Percentiles rank a stretch among this genome's conserved stretches.
Evolutionary conservation across 2,113 vertebrate genomes (phyloP).

Genomic region (Cebus imitator): DNA sequence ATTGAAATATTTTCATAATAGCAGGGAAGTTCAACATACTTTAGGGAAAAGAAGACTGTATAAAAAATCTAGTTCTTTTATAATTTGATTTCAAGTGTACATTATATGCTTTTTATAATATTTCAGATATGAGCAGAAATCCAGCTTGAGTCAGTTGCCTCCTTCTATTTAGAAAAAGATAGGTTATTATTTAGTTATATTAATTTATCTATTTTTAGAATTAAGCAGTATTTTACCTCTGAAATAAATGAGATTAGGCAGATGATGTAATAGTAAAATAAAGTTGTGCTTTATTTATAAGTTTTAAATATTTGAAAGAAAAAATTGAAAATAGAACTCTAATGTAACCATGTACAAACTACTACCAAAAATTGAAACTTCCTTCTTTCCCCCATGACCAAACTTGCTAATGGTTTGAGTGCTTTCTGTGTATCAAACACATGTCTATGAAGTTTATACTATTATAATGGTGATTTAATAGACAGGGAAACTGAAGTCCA

Average conservation of each 20-base stretch:
- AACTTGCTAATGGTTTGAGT: not conserved
- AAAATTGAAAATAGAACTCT: not conserved
- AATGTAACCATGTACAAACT: not conserved
- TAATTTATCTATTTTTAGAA: not conserved
- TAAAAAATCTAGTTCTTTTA: not conserved
- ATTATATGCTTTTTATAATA: not conserved
- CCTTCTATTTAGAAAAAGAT: not conserved
- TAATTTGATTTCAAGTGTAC: not conserved
- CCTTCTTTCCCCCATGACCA: not conserved
- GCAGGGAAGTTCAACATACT: not conserved
- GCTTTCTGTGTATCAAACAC: not conserved
- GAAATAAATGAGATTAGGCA: not conserved
- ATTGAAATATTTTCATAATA: not conserved
- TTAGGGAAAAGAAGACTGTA: not conserved
- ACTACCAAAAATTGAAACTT: not conserved
- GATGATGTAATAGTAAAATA: not conserved
- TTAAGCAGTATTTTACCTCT: not conserved
- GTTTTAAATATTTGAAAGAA: not conserved
- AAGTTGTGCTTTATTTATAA: not conserved
- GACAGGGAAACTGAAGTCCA: not conserved
- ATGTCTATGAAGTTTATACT: not conserved
- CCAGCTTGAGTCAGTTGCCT: not conserved
- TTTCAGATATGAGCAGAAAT: not conserved
- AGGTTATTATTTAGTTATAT: not conserved
- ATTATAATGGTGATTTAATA: not conserved